These are phyloP conservation scores for Polyodon spathula DNA, from an alignment of 2,113 vertebrate genomes.

Conservation along the genomic window DNA sequence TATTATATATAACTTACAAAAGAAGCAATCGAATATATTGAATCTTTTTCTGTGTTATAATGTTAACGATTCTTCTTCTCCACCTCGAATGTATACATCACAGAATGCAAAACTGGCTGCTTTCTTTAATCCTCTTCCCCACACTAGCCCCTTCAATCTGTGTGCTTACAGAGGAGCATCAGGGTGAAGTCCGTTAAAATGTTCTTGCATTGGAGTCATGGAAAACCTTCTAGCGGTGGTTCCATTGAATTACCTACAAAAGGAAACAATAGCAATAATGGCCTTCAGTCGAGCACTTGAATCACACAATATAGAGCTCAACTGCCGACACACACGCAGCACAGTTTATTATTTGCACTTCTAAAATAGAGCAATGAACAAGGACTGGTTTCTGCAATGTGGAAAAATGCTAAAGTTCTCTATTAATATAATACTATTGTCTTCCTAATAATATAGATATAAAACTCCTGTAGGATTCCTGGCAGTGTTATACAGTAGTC, in stretches of 20 bases:
- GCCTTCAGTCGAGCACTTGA: neutral
- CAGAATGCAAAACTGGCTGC: neutral
- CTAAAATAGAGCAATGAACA: neutral
- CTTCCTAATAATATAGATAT: neutral
- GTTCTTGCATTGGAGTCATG: neutral
- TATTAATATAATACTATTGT: neutral
- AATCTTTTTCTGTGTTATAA: neutral
- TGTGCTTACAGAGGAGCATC: neutral
- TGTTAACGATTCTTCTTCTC: neutral
- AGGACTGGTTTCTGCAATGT: neutral
- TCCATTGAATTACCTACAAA: neutral
- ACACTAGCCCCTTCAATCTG: neutral
- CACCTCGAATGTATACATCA: neutral
- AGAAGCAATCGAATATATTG: too few species aligned
- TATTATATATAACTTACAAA: too few species aligned
- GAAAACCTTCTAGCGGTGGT: neutral
- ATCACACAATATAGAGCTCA: slow-evolving; percentile 1
- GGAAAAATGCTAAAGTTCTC: neutral
- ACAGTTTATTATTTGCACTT: slow-evolving; percentile 6
- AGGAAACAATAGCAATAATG: slow-evolving; percentile 6
- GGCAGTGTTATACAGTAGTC: too few species aligned
- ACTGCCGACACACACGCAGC: slow-evolving; percentile 5
- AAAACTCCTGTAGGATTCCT: neutral
- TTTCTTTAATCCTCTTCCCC: neutral
- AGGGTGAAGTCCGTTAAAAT: neutral